These are phyloP conservation scores for Spilarctia lutea DNA, from an alignment of 2,888 invertebrate genomes.

Conservation along the genomic window DNA sequence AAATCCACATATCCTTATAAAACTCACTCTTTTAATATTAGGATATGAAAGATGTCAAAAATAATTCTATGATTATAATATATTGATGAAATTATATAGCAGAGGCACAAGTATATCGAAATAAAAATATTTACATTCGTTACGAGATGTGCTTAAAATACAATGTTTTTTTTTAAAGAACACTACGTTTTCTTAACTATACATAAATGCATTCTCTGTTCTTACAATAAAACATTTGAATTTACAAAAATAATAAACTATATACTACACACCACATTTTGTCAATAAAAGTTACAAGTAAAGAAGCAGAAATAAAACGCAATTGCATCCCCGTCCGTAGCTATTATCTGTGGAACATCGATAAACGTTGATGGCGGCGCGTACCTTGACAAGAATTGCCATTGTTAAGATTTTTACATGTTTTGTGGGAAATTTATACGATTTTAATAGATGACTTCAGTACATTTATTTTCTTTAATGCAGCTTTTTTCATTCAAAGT, in stretches of 20 bases:
- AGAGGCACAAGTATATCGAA: too few species aligned
- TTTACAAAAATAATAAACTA: background rate
- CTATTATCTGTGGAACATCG: conserved; percentile 55
- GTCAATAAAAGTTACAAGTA: background rate
- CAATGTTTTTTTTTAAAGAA: too few species aligned
- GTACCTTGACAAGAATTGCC: conserved; percentile 31
- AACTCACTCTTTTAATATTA: too few species aligned
- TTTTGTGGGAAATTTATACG: background rate
- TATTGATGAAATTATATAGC: too few species aligned
- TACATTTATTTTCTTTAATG: background rate
- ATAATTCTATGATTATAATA: too few species aligned
- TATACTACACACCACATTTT: background rate
- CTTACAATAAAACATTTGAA: background rate
- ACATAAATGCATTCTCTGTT: background rate
- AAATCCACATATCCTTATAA: too few species aligned
- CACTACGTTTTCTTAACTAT: too few species aligned
- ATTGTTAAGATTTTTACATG: conserved; percentile 5
- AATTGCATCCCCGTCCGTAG: conserved; percentile 35
- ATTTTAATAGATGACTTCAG: background rate
- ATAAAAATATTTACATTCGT: too few species aligned
- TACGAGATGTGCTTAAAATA: too few species aligned
- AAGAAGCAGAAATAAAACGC: conserved; percentile 46
- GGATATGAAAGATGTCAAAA: too few species aligned
- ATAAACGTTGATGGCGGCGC: conserved; percentile 49
- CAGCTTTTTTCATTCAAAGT: background rate